phyloP scores from a whole-genome alignment of 2,113 vertebrate genomes.

The Zapus hudsonius region DNA sequence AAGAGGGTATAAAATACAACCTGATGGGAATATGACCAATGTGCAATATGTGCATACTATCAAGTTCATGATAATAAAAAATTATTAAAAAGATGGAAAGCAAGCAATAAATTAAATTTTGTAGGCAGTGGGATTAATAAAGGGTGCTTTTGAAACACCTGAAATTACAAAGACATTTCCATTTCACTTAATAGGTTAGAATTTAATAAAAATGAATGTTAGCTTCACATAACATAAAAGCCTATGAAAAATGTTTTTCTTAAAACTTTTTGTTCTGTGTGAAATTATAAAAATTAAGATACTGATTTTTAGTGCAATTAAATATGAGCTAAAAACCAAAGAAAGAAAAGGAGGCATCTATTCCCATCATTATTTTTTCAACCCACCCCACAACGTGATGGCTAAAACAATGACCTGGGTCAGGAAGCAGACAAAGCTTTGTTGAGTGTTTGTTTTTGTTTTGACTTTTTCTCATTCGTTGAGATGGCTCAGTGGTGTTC shows the following conservation, averaged over 20 bases:
- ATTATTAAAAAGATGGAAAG: background rate
- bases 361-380: background rate
- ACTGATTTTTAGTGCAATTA: constrained; percentile 46
- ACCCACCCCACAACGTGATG: background rate
- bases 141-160: background rate
- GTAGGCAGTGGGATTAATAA: background rate
- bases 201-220: constrained; percentile 40
- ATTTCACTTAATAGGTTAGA: constrained; percentile 18
- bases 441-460: background rate
- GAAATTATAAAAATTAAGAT: background rate
- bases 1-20: no score
- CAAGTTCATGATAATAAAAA: no score
- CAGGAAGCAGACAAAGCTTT: background rate
- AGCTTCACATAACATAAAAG: background rate
- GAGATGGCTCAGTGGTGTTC: background rate
- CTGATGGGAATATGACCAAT: no score
- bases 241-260: background rate
- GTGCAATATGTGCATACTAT: no score
- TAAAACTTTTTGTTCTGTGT: background rate
- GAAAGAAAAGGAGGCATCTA: background rate
- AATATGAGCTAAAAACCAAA: background rate
- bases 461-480: background rate
- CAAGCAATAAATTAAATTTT: constrained; percentile 48
- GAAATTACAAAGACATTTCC: background rate
- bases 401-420: background rate